Conservation (phyloP, 2,797 vertebrate species). For the Phrynocephalus forsythii region DNA sequence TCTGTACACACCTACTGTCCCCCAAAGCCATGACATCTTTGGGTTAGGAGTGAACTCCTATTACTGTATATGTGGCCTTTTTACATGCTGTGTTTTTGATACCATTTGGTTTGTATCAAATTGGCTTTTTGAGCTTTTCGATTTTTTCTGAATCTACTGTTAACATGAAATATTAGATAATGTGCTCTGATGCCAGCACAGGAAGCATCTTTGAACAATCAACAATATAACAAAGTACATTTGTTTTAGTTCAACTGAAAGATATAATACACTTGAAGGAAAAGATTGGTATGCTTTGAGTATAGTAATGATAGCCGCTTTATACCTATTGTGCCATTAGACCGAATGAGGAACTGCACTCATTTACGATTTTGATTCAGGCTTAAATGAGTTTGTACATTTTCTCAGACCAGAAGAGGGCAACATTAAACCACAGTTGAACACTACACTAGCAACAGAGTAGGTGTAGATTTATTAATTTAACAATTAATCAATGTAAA, state of each 20-base stretch:
- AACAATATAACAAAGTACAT: not conserved
- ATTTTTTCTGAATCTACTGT: not conserved
- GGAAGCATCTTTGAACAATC: not conserved
- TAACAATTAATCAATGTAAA: constrained; percentile 71
- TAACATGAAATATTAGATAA: not conserved
- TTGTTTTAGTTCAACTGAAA: not conserved
- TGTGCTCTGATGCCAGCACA: not conserved
- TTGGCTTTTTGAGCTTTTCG: not conserved
- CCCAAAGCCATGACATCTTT: too few species aligned
- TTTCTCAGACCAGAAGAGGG: constrained; percentile 76
- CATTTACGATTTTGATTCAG: not conserved
- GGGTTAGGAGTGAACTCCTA: too few species aligned
- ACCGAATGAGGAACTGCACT: not conserved
- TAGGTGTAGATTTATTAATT: constrained; percentile 64
- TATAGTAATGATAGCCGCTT: not conserved
- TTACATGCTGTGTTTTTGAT: not conserved
- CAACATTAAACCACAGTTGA: constrained; percentile 77
- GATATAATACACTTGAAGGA: not conserved
- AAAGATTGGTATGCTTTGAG: not conserved
- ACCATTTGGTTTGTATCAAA: not conserved
- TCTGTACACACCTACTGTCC: too few species aligned
- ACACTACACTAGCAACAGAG: constrained; percentile 40
- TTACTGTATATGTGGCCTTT: not conserved
- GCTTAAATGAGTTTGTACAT: not conserved
- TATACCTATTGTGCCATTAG: not conserved